Evolutionary conservation across 2,888 invertebrate species (phyloP).

Genomic region (Lysandra bellargus): DNA sequence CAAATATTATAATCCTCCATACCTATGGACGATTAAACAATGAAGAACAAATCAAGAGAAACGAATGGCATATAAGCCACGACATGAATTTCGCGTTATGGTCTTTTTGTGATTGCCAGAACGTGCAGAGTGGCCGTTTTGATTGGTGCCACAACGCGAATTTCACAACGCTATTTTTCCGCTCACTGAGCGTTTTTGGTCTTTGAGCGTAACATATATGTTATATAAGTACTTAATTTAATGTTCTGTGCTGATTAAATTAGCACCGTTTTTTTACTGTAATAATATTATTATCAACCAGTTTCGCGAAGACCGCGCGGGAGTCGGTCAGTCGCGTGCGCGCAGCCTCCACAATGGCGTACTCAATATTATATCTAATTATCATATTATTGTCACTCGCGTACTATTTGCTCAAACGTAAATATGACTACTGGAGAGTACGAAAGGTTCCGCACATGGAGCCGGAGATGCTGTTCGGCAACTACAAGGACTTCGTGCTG

Average conservation of each 20-base stretch:
- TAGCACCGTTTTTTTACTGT: neutral
- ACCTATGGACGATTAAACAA: too few species aligned
- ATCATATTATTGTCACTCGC: neutral
- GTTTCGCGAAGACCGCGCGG: neutral
- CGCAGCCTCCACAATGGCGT: neutral
- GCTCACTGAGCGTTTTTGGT: too few species aligned
- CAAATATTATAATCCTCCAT: too few species aligned
- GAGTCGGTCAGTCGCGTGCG: neutral
- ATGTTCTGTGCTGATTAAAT: neutral
- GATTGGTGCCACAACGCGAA: too few species aligned
- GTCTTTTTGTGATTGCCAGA: too few species aligned
- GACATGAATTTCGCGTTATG: too few species aligned
- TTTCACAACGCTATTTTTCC: too few species aligned
- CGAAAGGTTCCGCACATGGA: constrained; percentile 50
- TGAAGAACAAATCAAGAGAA: too few species aligned
- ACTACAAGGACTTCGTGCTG: constrained; percentile 53
- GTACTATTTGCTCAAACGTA: constrained; percentile 46
- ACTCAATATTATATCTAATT: neutral
- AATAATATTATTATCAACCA: neutral
- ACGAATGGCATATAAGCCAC: too few species aligned
- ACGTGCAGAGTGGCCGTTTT: too few species aligned
- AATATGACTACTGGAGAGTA: constrained; percentile 55
- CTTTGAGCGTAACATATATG: too few species aligned
- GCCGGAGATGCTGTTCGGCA: constrained; percentile 56
- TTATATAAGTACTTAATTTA: neutral